Conservation (phyloP, 2,797 vertebrate species). For the Phrynocephalus guinanensis region DNA sequence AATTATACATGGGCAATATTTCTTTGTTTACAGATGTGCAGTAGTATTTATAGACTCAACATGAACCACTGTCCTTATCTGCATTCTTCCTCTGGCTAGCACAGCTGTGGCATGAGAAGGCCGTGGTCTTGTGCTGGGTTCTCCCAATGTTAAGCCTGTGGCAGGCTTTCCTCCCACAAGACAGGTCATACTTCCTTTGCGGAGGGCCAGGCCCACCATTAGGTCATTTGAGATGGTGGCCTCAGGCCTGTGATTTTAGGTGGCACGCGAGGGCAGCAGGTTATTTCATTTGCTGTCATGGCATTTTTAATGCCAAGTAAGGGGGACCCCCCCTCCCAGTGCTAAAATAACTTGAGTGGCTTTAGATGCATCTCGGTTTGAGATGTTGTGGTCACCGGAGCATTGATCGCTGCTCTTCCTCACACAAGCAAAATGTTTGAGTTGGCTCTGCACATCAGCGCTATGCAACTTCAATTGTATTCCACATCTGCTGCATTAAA, state of each 20-base stretch:
- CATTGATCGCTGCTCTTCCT: background rate
- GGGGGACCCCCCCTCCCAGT: background rate
- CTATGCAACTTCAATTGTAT: constrained; percentile 14
- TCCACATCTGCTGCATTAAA: constrained; percentile 2
- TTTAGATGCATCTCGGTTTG: background rate
- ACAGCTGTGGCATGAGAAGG: background rate
- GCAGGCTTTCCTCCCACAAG: background rate
- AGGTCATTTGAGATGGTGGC: background rate
- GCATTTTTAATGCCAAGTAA: background rate
- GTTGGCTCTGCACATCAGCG: background rate
- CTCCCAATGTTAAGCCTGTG: background rate
- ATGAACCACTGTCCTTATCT: too few species aligned
- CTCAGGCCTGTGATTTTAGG: background rate
- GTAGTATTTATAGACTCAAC: too few species aligned
- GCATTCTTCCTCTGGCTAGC: too few species aligned
- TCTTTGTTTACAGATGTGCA: too few species aligned
- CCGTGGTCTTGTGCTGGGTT: background rate
- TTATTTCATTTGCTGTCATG: background rate
- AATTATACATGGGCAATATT: too few species aligned
- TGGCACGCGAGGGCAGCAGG: background rate
- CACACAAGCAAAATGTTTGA: background rate
- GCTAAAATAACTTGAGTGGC: background rate
- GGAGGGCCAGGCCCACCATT: background rate
- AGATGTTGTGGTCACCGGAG: background rate
- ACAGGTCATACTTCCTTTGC: background rate